Percentiles rank a stretch among this genome's conserved stretches.
Evolutionary conservation across 2,113 vertebrate genomes (phyloP).

Genomic region (Hipposideros armiger): DNA sequence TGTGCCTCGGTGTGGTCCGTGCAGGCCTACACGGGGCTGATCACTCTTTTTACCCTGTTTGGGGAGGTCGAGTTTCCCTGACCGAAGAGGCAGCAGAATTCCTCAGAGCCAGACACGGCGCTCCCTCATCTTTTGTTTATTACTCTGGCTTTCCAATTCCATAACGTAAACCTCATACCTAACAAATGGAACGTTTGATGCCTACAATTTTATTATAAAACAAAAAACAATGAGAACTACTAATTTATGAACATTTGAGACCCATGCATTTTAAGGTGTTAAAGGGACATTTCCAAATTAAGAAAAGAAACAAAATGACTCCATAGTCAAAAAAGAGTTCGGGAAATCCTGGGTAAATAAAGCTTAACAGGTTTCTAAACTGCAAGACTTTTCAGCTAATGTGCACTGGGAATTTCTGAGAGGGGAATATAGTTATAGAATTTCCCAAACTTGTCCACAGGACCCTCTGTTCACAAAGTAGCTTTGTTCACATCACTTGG

Average conservation of each 20-base stretch:
- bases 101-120: neutral
- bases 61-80: neutral
- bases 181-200: neutral
- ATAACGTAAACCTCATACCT: neutral
- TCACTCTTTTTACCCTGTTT: neutral
- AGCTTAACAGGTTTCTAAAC: neutral
- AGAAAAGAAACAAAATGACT: neutral
- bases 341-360: neutral
- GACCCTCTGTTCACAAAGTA: neutral
- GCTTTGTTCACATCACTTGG: accelerated
- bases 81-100: neutral
- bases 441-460: neutral
- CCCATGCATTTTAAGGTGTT: neutral
- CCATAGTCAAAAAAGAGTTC: neutral
- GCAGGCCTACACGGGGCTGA: accelerated
- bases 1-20: neutral
- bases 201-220: constrained; percentile 15
- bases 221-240: neutral
- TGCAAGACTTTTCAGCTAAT: neutral
- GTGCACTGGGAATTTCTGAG: neutral
- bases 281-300: neutral
- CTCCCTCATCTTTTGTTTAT: neutral
- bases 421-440: accelerated
- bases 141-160: neutral
- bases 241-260: neutral